Evolutionary conservation across 2,888 invertebrate species (phyloP).

Genomic region (Uropetala carovei): DNA sequence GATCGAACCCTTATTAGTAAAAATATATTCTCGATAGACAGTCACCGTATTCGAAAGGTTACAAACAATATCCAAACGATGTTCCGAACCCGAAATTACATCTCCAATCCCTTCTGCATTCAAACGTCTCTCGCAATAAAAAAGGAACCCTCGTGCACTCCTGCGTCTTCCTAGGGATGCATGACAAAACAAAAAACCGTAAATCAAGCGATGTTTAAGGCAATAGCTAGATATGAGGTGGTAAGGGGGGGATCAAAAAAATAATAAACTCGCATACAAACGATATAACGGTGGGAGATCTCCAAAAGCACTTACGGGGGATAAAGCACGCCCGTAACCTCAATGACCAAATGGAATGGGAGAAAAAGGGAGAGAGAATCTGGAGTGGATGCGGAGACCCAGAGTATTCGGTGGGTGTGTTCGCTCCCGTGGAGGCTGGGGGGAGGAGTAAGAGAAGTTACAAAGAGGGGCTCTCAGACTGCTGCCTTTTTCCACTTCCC

Average conservation of each 20-base stretch:
- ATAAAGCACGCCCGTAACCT: conserved; percentile 17
- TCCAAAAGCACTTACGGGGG: neutral
- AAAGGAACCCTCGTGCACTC: neutral
- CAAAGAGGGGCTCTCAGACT: neutral
- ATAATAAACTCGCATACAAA: conserved; percentile 52
- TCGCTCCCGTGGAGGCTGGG: neutral
- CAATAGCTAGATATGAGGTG: neutral
- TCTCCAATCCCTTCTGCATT: neutral
- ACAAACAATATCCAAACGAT: neutral
- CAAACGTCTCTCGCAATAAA: neutral
- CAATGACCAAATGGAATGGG: neutral
- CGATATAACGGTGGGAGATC: conserved; percentile 38
- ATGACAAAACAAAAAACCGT: conserved; percentile 21
- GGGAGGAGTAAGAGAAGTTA: neutral
- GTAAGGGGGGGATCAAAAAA: neutral
- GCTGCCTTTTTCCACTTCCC: neutral
- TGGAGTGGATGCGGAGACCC: neutral
- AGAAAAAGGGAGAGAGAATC: neutral
- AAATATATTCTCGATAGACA: no score
- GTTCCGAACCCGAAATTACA: neutral
- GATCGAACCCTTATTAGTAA: no score
- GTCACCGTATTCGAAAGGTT: no score
- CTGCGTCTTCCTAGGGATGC: neutral
- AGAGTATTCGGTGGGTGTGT: neutral
- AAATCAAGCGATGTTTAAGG: conserved; percentile 42